Conservation (phyloP, 2,797 vertebrate genomes). For the Acipenser transmontanus region DNA sequence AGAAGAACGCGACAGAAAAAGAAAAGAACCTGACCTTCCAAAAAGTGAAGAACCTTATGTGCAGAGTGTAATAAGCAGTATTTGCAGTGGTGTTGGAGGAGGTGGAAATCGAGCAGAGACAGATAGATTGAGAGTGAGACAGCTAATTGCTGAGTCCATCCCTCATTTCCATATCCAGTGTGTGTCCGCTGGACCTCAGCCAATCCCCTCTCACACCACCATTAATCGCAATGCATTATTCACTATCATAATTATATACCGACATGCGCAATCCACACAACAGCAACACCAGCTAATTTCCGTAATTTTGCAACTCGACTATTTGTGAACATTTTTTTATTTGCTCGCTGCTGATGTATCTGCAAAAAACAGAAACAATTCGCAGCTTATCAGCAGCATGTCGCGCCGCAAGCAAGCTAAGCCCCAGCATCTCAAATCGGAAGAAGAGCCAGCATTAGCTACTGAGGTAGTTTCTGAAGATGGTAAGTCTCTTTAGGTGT, state of each 20-base stretch:
- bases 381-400: constrained; percentile 68
- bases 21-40: constrained; percentile 39
- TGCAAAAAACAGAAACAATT: constrained; percentile 60
- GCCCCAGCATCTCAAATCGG: constrained; percentile 76
- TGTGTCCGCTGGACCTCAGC: constrained; percentile 75
- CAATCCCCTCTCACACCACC: constrained; percentile 74
- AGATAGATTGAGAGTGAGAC: constrained; percentile 59
- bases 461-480: constrained; percentile 53
- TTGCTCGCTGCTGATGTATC: constrained; percentile 68
- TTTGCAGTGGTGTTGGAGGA: constrained; percentile 24
- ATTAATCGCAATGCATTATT: constrained; percentile 80
- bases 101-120: constrained; percentile 47
- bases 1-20: constrained; percentile 44
- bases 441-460: constrained; percentile 64
- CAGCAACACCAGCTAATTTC: constrained; percentile 60
- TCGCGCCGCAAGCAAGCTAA: constrained; percentile 85
- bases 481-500: constrained; percentile 59
- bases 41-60: constrained; percentile 38
- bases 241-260: constrained; percentile 79
- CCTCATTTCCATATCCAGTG: constrained; percentile 84
- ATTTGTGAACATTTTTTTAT: constrained; percentile 49
- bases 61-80: constrained; percentile 34
- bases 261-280: constrained; percentile 86
- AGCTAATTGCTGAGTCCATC: constrained; percentile 73
- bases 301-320: constrained; percentile 58